Percentiles rank a stretch among this genome's conserved stretches.
phyloP scores from a whole-genome alignment of 2,113 vertebrate species.

The Psilopogon haemacephalus region DNA sequence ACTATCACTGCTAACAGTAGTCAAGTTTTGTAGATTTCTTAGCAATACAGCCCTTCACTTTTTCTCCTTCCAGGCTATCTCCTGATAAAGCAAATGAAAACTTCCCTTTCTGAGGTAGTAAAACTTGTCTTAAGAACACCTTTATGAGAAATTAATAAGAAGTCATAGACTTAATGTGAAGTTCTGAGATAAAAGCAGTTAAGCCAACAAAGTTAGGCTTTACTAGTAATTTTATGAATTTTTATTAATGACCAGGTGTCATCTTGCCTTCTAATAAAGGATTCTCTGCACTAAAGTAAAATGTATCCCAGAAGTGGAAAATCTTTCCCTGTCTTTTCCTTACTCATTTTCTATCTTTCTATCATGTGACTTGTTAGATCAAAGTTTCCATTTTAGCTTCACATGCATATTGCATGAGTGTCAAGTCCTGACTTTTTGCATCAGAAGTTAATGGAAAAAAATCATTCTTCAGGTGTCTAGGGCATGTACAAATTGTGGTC shows the following conservation, averaged over 20 bases:
- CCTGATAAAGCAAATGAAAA: neutral
- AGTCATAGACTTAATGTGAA: neutral
- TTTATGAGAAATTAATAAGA: neutral
- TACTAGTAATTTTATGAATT: neutral
- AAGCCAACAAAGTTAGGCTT: neutral
- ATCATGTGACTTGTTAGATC: neutral
- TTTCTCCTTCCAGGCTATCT: neutral
- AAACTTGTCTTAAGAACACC: neutral
- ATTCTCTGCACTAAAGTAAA: neutral
- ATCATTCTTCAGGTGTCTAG: neutral
- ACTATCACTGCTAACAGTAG: neutral
- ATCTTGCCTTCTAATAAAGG: neutral
- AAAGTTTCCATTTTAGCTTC: conserved; percentile 54
- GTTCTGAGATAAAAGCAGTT: neutral
- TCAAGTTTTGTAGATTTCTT: neutral
- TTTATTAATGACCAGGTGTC: neutral
- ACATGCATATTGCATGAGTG: conserved; percentile 51
- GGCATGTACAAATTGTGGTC: neutral
- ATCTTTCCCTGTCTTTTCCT: neutral
- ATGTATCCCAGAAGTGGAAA: neutral
- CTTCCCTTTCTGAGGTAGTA: neutral
- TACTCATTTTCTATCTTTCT: conserved; percentile 1
- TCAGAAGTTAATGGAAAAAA: conserved; percentile 54
- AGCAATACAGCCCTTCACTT: neutral
- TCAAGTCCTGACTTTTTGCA: conserved; percentile 14